Evolutionary conservation across 2,113 vertebrate species (phyloP), one percentile per base, ranked within the genome.

Genomic region (Erythrocercus mccallii): DNA sequence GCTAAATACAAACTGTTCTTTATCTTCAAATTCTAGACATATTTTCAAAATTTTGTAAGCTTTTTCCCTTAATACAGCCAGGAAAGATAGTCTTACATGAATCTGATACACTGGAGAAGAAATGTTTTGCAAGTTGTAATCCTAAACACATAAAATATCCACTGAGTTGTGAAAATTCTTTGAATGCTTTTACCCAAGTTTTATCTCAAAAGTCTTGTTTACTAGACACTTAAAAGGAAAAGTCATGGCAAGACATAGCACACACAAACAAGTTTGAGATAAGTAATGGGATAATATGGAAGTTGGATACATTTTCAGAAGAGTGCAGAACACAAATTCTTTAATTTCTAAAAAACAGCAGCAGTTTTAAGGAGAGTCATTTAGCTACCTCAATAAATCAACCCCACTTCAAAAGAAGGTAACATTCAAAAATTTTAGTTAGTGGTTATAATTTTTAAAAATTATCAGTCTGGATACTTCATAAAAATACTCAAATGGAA

Each of bases 181-280:
- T 79, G 77, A 89, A 91, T 81, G 40, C 62, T 92, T 88, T 58
- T n/a, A 85, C 23, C 14, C 48, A 77, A 76, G 31, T 79, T 91
- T 90, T 93, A 89, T 95, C 94, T 90, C 48, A 38, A 72, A 88
- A 64, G 48, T 48, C 68, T 60, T 85, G 22, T 79, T 91, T 88
- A 93, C 12, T 45, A 38, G 37, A 60, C 88, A 80, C 45, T 73
- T 94, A 31, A 93, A 93, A 91, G 74, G 31, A 93, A 93, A 80
- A 90, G 38, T 42, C 40, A 82, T 37, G 70, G 45, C n/a, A 93
- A 77, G 71, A 92, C 68, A 90, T 0, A 72, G 50, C 28, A 47
- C 37, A 86, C 17, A 80, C n/a, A 91, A 72, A 70, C 27, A 87
- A 86, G 33, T 40, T 0, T 42, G 44, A 93, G 65, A 74, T 62